Evolutionary conservation across 2,888 invertebrate genomes (phyloP).

Genomic region (Lasioglossum oenotherae): DNA sequence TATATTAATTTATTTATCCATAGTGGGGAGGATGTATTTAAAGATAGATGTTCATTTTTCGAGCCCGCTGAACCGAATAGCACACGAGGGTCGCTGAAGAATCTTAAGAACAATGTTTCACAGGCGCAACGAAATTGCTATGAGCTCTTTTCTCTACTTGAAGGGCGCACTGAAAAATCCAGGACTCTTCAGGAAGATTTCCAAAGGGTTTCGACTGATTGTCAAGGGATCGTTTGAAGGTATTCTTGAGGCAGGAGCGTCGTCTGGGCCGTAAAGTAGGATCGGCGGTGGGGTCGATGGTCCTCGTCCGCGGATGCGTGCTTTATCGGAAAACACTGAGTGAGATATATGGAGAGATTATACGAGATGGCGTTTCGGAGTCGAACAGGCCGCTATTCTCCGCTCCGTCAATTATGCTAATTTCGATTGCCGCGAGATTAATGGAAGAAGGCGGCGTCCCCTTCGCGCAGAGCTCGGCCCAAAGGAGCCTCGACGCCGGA

Average conservation of each 20-base stretch:
- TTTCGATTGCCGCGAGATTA: conserved; percentile 83
- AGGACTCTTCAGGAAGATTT: not conserved
- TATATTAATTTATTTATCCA: too few species aligned
- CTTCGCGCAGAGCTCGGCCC: conserved; percentile 37
- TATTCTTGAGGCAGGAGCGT: not conserved
- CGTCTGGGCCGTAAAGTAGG: conserved; percentile 48
- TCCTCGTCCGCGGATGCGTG: conserved; percentile 74
- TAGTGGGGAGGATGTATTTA: too few species aligned
- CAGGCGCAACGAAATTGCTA: too few species aligned
- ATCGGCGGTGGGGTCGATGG: conserved; percentile 64
- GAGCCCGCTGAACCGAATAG: too few species aligned
- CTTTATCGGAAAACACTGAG: conserved; percentile 82
- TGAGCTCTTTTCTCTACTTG: too few species aligned
- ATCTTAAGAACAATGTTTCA: too few species aligned
- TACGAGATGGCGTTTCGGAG: conserved; percentile 82
- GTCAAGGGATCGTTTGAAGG: not conserved
- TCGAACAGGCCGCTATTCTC: conserved; percentile 82
- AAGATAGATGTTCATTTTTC: too few species aligned
- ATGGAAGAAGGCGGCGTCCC: conserved; percentile 81
- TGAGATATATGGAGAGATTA: conserved; percentile 83
- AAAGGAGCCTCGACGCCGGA: conserved; percentile 64
- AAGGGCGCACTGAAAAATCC: not conserved
- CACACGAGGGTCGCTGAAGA: too few species aligned
- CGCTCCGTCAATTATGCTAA: conserved; percentile 84
- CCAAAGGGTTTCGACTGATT: not conserved